phyloP scores from a whole-genome alignment of 2,888 invertebrate genomes.

The Thera britannica region DNA sequence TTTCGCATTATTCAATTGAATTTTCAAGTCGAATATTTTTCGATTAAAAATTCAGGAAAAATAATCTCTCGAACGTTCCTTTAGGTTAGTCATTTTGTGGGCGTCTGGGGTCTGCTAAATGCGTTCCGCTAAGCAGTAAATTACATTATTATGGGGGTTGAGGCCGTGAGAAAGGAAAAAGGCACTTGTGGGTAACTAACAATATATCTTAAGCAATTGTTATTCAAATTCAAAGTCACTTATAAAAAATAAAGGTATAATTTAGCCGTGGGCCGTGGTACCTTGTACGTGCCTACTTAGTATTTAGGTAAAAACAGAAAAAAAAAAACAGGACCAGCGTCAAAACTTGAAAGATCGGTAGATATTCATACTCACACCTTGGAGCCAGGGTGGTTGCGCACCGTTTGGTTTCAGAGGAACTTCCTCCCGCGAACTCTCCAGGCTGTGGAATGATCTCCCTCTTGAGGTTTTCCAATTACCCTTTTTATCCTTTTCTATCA shows the following conservation, averaged over 20 bases:
- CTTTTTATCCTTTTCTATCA: too few relatives aligned
- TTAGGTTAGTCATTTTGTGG: constrained; percentile 19
- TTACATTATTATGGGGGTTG: constrained; percentile 23
- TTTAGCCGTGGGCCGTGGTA: not conserved
- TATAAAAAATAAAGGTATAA: not conserved
- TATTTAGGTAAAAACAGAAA: too few relatives aligned
- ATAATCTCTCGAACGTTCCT: constrained; percentile 17
- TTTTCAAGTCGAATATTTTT: not conserved
- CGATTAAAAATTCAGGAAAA: not conserved
- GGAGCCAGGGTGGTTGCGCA: too few relatives aligned
- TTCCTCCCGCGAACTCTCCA: too few relatives aligned
- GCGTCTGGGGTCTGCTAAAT: constrained; percentile 31
- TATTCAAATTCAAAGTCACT: too few relatives aligned
- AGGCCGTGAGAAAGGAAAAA: constrained; percentile 8
- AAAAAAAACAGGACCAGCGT: too few relatives aligned
- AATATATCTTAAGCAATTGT: not conserved
- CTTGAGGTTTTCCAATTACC: too few relatives aligned
- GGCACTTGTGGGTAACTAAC: not conserved
- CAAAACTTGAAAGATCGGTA: too few relatives aligned
- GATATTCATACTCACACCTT: too few relatives aligned
- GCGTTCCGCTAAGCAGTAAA: constrained; percentile 29
- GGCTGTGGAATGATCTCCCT: too few relatives aligned
- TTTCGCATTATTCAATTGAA: not conserved
- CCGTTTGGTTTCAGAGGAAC: too few relatives aligned
- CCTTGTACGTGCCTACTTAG: too few relatives aligned